Base-by-base conservation (phyloP, 2,113 vertebrate genomes). In the Microcebus jonahi region DNA sequence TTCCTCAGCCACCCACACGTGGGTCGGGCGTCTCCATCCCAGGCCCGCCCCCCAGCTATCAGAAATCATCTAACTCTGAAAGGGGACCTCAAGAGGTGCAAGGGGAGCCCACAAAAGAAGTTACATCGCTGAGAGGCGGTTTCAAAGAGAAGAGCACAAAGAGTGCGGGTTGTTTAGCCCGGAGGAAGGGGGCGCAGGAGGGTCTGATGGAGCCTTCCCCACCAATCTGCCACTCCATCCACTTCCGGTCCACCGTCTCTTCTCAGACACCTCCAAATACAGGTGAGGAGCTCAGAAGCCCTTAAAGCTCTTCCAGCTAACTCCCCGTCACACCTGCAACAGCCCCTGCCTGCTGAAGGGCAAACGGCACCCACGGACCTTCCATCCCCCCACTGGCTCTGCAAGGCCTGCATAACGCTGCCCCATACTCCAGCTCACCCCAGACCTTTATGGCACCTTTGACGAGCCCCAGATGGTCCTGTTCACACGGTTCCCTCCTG, bases 1-100 rank as follows among this genome's bases (percentile, higher is more conserved):
- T 17, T 15, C 8, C 29, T 55, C 75, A 8, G 5, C 0, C 8
- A 9, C 57, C 70, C 0, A 0, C 12, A 14, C 31, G 15, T 0
- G 31, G 73, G 20, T n/a, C 14, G 2, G 15, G 10, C 1, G 21
- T 81, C 84, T 83, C 61, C 61, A 21, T 17, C n/a, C 27, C 2
- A 0, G 77, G 7, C 36, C 13, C 31, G 7, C 45, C 13, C 31
- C 91, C 76, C 7, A 5, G 13, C 5, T 2, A 42, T 7, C 1
- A 0, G 48, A 65, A 85, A 27, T 23, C n/a, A 0, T 3, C 63
- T n/a, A 10, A 61, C 36, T 65, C 80, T 55, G 53, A 67, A 0
- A 7, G 55, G 75, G 36, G 15, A 8, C 42, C 2, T 1, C 14
- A 59, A 73, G 36, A 48, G 57, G 70, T 14, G 17, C 25, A 39